Evolutionary conservation across 1,140 invertebrate genomes (phyloP).

Genomic region (Anastrepha ludens): DNA sequence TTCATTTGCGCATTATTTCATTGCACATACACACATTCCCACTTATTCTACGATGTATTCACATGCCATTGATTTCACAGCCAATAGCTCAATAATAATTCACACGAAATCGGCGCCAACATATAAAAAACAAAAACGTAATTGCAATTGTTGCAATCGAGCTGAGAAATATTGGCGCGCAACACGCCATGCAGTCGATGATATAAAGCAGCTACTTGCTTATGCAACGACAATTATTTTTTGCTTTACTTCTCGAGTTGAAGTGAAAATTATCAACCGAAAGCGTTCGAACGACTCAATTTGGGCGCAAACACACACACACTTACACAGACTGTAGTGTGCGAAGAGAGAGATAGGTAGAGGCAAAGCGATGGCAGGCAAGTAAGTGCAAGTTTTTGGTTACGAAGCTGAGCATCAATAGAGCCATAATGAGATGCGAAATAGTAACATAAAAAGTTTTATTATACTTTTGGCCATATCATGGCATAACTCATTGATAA

Average conservation of each 20-base stretch:
- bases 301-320: background rate
- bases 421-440: slow-evolving; percentile 45
- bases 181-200: background rate
- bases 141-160: slow-evolving; percentile 24
- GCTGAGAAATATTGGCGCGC: background rate
- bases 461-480: slow-evolving; percentile 33
- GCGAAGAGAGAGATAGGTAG: no score
- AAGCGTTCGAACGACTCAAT: slow-evolving; percentile 2
- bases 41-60: background rate
- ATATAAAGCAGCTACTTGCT: background rate
- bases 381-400: background rate
- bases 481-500: slow-evolving; percentile 48
- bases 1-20: background rate
- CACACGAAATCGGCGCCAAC: slow-evolving; percentile 30
- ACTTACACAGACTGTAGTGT: background rate
- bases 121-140: background rate
- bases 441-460: slow-evolving; percentile 48
- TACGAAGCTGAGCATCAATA: background rate
- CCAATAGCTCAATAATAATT: background rate
- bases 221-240: background rate
- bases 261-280: background rate
- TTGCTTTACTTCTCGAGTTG: background rate
- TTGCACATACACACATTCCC: background rate
- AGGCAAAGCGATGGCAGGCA: background rate
- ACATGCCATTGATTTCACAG: slow-evolving; percentile 27